Base-by-base conservation (phyloP, 2,113 vertebrate species). In the Opisthocomus hoazin region DNA sequence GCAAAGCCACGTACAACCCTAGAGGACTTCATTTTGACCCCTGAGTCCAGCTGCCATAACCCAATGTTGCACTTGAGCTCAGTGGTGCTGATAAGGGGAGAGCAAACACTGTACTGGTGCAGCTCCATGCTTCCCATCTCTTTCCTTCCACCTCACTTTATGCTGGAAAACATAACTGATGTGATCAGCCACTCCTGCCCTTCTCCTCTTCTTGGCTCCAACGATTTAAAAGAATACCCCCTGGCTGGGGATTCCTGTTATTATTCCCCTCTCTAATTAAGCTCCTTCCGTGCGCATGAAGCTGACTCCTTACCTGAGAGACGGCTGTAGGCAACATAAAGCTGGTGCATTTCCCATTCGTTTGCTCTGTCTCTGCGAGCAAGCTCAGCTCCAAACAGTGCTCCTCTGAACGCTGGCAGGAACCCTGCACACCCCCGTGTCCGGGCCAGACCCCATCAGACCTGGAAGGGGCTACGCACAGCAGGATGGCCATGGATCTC, bases 171-270 rank as follows among this genome's bases (percentile, higher is more conserved):
- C n/a, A 50, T 88, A 74, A 74, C 24, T 24, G 76, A 9, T 15
- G 53, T 27, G 11, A 85, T 65, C 53, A 96, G 7, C 48, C 32
- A 27, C 61, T 73, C 24, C 51, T 46, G 24, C 26, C 23, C 21
- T 39, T 26, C 70, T 83, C 76, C 76, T 85, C 65, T 87, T 91
- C 15, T 81, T 66, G 76, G 41, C 29, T 57, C 30, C 27, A 45
- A 12, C 0, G 0, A 57, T 80, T 83, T 96, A 58, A 93, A 96
- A 87, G 34, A 85, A 93, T 90, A 84, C 58, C 89, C 75, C 45
- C 77, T 95, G 94, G 91, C 80, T 95, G 91, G 37, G 84, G 34
- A 87, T 95, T 94, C 69, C 46, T 93, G 11, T 71, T 86, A 37
- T 89, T 76, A 36, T 91, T 92, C 39, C 39, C 30, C 34, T 93